Evolutionary conservation across 2,113 vertebrate species (phyloP).

Genomic region (Beaufortia kweichowensis): DNA sequence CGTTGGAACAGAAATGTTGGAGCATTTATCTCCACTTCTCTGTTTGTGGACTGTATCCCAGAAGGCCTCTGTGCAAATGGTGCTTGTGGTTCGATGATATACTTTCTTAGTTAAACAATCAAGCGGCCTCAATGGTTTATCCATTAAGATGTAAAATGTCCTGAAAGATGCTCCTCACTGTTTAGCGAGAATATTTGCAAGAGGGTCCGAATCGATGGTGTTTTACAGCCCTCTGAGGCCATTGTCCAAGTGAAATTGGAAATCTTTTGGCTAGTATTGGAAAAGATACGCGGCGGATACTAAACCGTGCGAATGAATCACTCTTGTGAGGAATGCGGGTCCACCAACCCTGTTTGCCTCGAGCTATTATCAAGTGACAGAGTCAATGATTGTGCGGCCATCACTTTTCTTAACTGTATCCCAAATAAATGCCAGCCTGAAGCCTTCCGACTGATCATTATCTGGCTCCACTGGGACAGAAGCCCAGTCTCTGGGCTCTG

Average conservation of each 20-base stretch:
- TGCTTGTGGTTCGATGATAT: slow-evolving; percentile 60
- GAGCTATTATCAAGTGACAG: slow-evolving; percentile 57
- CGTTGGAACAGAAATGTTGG: slow-evolving; percentile 39
- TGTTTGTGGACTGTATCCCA: slow-evolving; percentile 59
- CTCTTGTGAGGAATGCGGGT: slow-evolving; percentile 54
- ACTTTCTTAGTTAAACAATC: slow-evolving; percentile 67
- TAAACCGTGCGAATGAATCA: slow-evolving; percentile 53
- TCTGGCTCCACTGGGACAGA: slow-evolving; percentile 44
- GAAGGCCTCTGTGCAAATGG: slow-evolving; percentile 56
- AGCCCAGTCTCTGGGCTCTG: slow-evolving; percentile 51
- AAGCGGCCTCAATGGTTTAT: slow-evolving; percentile 62
- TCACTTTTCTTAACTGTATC: slow-evolving; percentile 57
- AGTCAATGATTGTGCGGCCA: slow-evolving; percentile 49
- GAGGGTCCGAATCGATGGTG: slow-evolving; percentile 64
- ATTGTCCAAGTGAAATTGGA: slow-evolving; percentile 62
- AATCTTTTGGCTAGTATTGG: slow-evolving; percentile 62
- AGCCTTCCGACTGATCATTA: slow-evolving; percentile 54
- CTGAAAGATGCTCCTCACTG: slow-evolving; percentile 59
- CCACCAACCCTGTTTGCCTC: slow-evolving; percentile 48
- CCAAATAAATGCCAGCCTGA: slow-evolving; percentile 52
- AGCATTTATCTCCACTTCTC: slow-evolving; percentile 53
- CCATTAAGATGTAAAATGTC: slow-evolving; percentile 67
- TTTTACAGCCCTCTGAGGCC: slow-evolving; percentile 58
- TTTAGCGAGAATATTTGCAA: slow-evolving; percentile 56
- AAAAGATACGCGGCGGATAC: slow-evolving; percentile 45